Evolutionary conservation across 2,797 vertebrate genomes (phyloP), one percentile per base, ranked within the genome.

Genomic region (Smutsia gigantea): DNA sequence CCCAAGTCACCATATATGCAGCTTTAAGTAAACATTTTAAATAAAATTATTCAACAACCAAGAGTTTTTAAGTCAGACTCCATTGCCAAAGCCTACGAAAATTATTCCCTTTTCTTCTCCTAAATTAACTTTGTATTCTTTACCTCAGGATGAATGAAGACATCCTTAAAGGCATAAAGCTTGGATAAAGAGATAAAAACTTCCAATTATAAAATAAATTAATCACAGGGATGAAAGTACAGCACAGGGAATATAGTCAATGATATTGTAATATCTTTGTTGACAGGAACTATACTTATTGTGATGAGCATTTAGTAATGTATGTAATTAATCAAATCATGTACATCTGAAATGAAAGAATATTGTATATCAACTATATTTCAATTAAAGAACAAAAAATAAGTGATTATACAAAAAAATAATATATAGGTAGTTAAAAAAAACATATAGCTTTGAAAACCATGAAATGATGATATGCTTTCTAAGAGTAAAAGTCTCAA

Each of bases 21-120:
- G 11, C 11, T 77, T 91, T 93, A 94, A 90, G 27, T n/a, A 93
- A 72, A 55, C 14, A 93, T 46, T 66, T 88, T 37, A 93, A 90
- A 87, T 77, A 37, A 55, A 87, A 68, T 31, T 63, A 83, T 42
- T 25, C 46, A 87, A 71, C 61, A 90, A 75, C 49, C 51, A 74
- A 29, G 8, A 90, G 21, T 53, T 66, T 42, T 68, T 72, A 11
- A 83, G 13, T 95, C 12, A 86, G 34, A 9, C 5, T 66, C 9
- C 31, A 85, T 4, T 88, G 83, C 84, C 42, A 95, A 91, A 39
- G 2, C 51, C 19, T 87, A 68, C 29, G 49, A 86, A 64, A 55
- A 87, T 87, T 84, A 25, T 77, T 81, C 42, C 34, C 17, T 71
- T 71, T 86, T 95, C 19, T 94, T n/a, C 57, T 53, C 21, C 42